Percentiles rank a stretch among this genome's conserved stretches.
phyloP scores from a whole-genome alignment of 2,113 vertebrate species.

The Zosterops borbonicus region DNA sequence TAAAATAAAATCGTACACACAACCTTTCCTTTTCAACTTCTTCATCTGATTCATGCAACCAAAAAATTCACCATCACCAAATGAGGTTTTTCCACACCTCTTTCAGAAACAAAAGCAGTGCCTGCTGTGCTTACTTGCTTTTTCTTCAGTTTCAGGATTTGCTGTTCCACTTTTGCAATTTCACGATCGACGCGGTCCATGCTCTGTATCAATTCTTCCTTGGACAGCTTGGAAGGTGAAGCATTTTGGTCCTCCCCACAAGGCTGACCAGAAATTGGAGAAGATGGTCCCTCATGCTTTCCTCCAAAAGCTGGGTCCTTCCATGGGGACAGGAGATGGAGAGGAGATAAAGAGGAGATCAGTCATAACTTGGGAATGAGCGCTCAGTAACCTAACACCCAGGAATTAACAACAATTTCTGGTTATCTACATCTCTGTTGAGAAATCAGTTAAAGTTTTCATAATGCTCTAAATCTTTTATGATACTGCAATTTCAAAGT shows the following conservation, averaged over 20 bases:
- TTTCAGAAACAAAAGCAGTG: neutral
- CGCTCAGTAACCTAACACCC: neutral
- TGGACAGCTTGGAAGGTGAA: constrained; percentile 97
- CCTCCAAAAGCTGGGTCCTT: constrained; percentile 87
- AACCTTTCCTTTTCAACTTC: neutral
- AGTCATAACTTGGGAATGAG: neutral
- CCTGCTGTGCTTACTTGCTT: constrained; percentile 85
- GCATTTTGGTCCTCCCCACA: constrained; percentile 90
- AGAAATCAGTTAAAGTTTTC: neutral
- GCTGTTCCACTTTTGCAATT: constrained; percentile 98
- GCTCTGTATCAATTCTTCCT: constrained; percentile 98
- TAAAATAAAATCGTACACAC: accelerated
- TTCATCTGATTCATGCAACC: neutral
- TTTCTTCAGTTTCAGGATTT: constrained; percentile 97
- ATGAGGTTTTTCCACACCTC: neutral
- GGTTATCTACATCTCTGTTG: neutral
- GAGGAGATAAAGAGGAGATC: neutral
- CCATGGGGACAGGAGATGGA: neutral
- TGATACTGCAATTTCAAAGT: neutral
- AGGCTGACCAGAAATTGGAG: constrained; percentile 80
- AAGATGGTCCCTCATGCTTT: constrained; percentile 84
- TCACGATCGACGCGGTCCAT: constrained; percentile 98
- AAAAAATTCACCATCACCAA: neutral
- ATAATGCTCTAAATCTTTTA: neutral
- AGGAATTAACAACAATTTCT: neutral